phyloP scores from a whole-genome alignment of 2,797 vertebrate genomes.

The Takifugu ocellatus region DNA sequence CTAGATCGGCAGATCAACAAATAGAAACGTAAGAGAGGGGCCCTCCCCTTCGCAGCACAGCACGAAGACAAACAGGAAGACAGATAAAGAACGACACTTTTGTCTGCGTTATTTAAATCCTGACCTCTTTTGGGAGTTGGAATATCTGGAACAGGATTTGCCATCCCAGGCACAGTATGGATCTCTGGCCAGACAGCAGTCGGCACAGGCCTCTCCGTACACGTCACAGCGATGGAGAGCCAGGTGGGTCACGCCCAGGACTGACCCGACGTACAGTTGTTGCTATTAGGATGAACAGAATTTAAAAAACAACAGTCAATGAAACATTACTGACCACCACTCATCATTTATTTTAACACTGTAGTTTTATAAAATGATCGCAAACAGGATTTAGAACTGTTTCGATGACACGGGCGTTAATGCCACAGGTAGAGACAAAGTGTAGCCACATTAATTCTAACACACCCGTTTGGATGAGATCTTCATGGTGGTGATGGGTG shows the following conservation, averaged over 20 bases:
- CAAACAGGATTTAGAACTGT: no score
- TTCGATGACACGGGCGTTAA: no score
- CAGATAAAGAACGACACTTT: background rate
- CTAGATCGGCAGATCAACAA: conserved; percentile 67
- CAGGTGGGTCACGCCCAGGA: conserved; percentile 91
- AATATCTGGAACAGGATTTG: conserved; percentile 95
- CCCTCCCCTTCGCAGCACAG: no score
- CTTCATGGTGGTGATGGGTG: conserved; percentile 94
- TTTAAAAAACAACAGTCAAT: background rate
- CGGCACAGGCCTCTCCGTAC: conserved; percentile 92
- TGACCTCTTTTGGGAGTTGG: conserved; percentile 94
- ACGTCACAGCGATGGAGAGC: conserved; percentile 94
- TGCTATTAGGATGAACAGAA: conserved; percentile 77
- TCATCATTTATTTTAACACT: background rate
- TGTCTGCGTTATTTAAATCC: conserved; percentile 34
- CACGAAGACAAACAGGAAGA: background rate
- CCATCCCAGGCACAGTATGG: conserved; percentile 99
- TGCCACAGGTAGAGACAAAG: no score
- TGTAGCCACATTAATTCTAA: conserved; percentile 7
- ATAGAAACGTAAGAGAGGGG: conserved; percentile 10
- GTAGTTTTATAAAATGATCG: background rate
- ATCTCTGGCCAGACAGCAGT: conserved; percentile 96
- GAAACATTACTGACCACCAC: background rate
- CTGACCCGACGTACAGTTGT: conserved; percentile 95
- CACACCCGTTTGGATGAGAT: conserved; percentile 98